Evolutionary conservation across 2,113 vertebrate genomes (phyloP), one percentile per base, ranked within the genome.

Genomic region (Saguinus imperator): DNA sequence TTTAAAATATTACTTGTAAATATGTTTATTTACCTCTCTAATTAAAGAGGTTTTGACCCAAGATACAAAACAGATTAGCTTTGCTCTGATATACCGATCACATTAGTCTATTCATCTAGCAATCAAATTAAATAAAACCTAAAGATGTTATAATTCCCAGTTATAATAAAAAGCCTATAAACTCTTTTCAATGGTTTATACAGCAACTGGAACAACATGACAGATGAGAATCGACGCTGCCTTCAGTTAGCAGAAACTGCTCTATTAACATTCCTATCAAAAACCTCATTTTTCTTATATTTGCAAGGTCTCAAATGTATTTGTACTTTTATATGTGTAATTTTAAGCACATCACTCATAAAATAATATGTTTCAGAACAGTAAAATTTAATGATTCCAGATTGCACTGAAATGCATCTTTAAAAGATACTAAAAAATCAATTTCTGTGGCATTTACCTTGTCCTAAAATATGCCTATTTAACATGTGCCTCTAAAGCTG

Each of bases 361-460:
- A 83, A 97, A 58, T 89, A 79, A 80, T 87, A 95, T 3, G 7
- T 87, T 97, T 96, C 29, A 9, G n/a, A 77, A 84, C 20, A 97
- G 61, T 91, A 97, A 96, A 98, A 75, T 90, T 96, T 77, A 90
- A 37, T 70, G 40, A 27, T 64, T 29, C 23, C 32, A 98, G 40
- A 93, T 96, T 93, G 84, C 20, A 2, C 93, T 92, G 95, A 97
- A 98, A 97, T 75, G 87, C 32, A 97, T 88, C 45, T 72, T 83
- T 18, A 20, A 79, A 97, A 96, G 57, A 90, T 8, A 89, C 5
- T 91, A 96, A 98, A 97, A 96, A 91, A 87, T 3, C 17, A 93
- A 95, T 97, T 72, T 76, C 81, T 76, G 27, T 52, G 5, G 85
- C 90, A 58, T 88, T 91, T 88, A 86, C 81, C 86, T 95, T 96